Conservation (phyloP, 2,888 invertebrate species). For the Mongoloraphidia duomilia region DNA sequence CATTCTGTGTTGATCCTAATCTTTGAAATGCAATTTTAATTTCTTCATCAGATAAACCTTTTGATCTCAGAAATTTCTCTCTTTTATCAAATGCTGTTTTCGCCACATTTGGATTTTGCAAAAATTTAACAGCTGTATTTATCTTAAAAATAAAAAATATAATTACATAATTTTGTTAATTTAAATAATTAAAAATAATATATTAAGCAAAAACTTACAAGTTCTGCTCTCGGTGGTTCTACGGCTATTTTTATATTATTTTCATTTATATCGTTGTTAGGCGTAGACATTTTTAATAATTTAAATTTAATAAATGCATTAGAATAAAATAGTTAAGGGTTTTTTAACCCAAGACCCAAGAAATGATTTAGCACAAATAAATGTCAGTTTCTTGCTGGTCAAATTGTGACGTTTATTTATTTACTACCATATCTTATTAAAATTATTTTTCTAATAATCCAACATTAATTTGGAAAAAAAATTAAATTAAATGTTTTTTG, state of each 20-base stretch:
- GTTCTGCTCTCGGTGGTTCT: slow-evolving; percentile 13
- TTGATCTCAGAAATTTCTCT: slow-evolving; percentile 60
- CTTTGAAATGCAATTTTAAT: slow-evolving; percentile 59
- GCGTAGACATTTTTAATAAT: neutral
- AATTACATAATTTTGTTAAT: neutral
- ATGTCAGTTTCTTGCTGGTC: too few relatives aligned
- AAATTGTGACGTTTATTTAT: too few relatives aligned
- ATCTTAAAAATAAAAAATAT: slow-evolving; percentile 39
- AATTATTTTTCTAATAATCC: too few relatives aligned
- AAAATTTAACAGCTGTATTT: slow-evolving; percentile 70
- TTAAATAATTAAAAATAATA: neutral
- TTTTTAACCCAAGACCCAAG: neutral
- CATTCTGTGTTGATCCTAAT: slow-evolving; percentile 28
- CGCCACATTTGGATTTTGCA: slow-evolving; percentile 72
- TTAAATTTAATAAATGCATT: neutral
- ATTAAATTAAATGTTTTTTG: too few relatives aligned
- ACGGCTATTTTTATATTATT: neutral
- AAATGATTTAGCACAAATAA: neutral
- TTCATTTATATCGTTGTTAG: neutral
- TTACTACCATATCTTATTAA: too few relatives aligned
- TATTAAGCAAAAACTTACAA: slow-evolving; percentile 12
- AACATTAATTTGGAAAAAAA: too few relatives aligned
- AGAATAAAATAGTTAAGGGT: neutral
- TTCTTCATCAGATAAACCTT: slow-evolving; percentile 63
- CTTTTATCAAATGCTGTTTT: slow-evolving; percentile 63